These are phyloP conservation scores for Felis chaus DNA, from an alignment of 2,113 vertebrate species.

Conservation along the genomic window DNA sequence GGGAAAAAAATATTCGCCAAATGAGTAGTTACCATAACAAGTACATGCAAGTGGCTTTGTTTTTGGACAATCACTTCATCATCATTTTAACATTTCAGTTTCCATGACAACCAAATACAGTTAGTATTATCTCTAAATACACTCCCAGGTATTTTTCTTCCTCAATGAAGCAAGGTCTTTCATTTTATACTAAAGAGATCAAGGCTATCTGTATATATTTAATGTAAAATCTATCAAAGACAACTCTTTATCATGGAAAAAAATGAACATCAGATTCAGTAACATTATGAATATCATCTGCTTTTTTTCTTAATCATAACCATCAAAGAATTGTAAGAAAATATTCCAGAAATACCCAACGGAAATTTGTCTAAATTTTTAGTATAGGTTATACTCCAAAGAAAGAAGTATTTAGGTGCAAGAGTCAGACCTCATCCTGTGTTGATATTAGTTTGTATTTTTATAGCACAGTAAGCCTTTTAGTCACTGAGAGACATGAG, in stretches of 20 bases:
- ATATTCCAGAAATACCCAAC: background rate
- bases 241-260: slow-evolving; percentile 40
- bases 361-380: background rate
- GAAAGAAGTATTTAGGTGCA: background rate
- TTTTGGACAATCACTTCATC: slow-evolving; percentile 76
- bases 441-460: background rate
- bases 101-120: slow-evolving; percentile 81
- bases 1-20: slow-evolving; percentile 62
- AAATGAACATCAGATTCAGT: background rate
- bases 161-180: slow-evolving; percentile 69
- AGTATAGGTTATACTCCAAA: background rate
- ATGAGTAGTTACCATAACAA: slow-evolving; percentile 83
- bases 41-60: slow-evolving; percentile 62
- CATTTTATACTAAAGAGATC: slow-evolving; percentile 62
- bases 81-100: slow-evolving; percentile 81
- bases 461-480: background rate
- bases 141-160: slow-evolving; percentile 57
- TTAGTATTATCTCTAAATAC: slow-evolving; percentile 74
- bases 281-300: background rate
- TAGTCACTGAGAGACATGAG: background rate
- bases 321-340: slow-evolving; percentile 59
- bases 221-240: slow-evolving; percentile 51
- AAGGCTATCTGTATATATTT: slow-evolving; percentile 63
- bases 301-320: background rate
- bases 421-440: background rate